These are phyloP conservation scores for Eumeta japonica DNA, from an alignment of 1,140 invertebrate species.

Conservation along the genomic window DNA sequence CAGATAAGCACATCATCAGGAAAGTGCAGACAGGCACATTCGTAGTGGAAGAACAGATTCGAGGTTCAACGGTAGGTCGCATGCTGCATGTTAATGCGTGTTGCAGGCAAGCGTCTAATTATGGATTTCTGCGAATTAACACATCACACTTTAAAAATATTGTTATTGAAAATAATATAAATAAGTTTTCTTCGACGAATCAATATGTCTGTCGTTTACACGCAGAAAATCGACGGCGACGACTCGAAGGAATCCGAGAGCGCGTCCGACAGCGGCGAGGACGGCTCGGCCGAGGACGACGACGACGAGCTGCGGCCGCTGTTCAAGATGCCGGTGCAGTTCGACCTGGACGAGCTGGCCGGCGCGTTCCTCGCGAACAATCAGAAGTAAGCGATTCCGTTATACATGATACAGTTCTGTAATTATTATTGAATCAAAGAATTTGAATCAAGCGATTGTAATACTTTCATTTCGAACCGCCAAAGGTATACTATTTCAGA, in stretches of 20 bases:
- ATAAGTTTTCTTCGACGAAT: too few species aligned
- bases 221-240: constrained; percentile 50
- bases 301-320: constrained; percentile 61
- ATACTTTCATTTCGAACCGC: not conserved
- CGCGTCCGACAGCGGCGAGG: constrained; percentile 47
- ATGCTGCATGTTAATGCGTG: too few species aligned
- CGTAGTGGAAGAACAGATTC: too few species aligned
- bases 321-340: constrained; percentile 74
- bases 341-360: constrained; percentile 77
- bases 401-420: not conserved
- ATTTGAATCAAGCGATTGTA: not conserved
- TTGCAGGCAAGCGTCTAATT: too few species aligned
- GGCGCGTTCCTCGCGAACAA: constrained; percentile 74
- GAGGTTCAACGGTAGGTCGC: too few species aligned
- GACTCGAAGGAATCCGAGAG: constrained; percentile 40
- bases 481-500: too few species aligned
- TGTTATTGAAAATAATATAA: too few species aligned
- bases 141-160: too few species aligned
- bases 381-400: constrained; percentile 57
- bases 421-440: not conserved
- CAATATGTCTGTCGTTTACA: constrained; percentile 8
- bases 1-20: too few species aligned
- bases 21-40: too few species aligned
- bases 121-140: too few species aligned
- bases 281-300: constrained; percentile 55